Percentiles rank a stretch among this genome's conserved stretches.
phyloP scores from a whole-genome alignment of 2,888 invertebrate species.

The Eumacrocentrus americanus region DNA sequence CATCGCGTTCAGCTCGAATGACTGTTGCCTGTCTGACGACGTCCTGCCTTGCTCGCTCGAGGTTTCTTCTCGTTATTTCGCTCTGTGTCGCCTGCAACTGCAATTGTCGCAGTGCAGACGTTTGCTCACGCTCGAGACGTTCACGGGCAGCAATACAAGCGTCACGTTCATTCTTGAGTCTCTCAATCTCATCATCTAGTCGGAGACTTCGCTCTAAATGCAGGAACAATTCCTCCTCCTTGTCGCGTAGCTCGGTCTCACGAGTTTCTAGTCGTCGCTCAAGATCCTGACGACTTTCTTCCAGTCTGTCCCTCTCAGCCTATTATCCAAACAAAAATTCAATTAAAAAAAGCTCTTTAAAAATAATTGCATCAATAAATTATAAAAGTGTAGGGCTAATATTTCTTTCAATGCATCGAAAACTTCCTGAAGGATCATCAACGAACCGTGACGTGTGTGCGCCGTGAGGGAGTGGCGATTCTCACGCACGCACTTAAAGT shows the following conservation, averaged over 20 bases:
- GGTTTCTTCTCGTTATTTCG: constrained; percentile 64
- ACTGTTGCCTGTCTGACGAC: constrained; percentile 67
- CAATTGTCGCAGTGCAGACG: constrained; percentile 60
- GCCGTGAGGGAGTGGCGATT: constrained; percentile 10
- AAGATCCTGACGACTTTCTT: constrained; percentile 63
- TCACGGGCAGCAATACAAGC: constrained; percentile 50
- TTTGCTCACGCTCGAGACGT: constrained; percentile 52
- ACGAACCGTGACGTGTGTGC: constrained; percentile 10
- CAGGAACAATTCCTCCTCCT: constrained; percentile 69
- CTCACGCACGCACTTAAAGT: background rate
- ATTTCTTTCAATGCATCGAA: constrained; percentile 10
- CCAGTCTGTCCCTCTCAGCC: constrained; percentile 67
- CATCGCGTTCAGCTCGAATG: constrained; percentile 66
- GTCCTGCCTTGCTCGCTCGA: constrained; percentile 67
- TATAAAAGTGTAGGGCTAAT: background rate
- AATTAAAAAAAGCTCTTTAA: constrained; percentile 9
- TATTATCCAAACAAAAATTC: constrained; percentile 46
- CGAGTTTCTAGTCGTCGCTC: constrained; percentile 65
- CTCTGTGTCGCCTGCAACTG: constrained; percentile 67
- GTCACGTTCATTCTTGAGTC: constrained; percentile 50
- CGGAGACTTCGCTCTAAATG: constrained; percentile 67
- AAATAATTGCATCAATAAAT: constrained; percentile 7
- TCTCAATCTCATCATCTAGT: constrained; percentile 64
- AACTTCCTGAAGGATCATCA: constrained; percentile 8
- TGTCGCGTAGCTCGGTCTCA: constrained; percentile 66